phyloP scores from a whole-genome alignment of 2,113 vertebrate species.

The Pluvialis apricaria region DNA sequence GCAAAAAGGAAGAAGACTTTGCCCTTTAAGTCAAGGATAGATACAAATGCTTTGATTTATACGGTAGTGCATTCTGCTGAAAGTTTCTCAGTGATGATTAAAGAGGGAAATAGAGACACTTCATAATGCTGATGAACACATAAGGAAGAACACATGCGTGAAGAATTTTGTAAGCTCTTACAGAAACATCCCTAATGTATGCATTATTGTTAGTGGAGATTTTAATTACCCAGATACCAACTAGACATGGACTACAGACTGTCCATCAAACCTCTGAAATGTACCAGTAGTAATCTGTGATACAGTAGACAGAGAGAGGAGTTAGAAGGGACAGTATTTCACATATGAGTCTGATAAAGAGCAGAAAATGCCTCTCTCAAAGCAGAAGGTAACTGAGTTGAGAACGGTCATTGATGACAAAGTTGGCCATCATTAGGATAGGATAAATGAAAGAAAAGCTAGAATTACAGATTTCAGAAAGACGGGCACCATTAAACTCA shows the following conservation, averaged over 20 bases:
- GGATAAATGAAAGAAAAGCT: background rate
- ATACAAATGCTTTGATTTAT: background rate
- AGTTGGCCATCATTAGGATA: background rate
- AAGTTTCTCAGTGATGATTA: background rate
- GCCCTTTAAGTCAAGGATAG: background rate
- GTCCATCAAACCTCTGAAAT: background rate
- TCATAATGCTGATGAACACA: background rate
- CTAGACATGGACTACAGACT: background rate
- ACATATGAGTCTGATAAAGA: background rate
- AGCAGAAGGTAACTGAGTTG: background rate
- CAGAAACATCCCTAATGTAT: background rate
- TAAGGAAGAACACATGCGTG: background rate
- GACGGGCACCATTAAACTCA: background rate
- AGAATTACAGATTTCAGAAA: background rate
- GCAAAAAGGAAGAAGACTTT: background rate
- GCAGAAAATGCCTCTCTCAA: background rate
- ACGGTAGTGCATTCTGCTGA: rapidly evolving
- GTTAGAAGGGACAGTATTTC: background rate
- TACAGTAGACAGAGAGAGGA: background rate
- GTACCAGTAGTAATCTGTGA: background rate
- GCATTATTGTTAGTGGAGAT: background rate
- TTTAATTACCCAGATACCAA: background rate
- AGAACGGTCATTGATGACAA: background rate
- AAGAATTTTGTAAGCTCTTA: background rate
- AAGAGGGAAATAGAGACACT: background rate